Percentiles rank a stretch among this genome's conserved stretches.
These are phyloP conservation scores for Panopea generosa DNA, from an alignment of 2,888 invertebrate species.

Conservation along the genomic window DNA sequence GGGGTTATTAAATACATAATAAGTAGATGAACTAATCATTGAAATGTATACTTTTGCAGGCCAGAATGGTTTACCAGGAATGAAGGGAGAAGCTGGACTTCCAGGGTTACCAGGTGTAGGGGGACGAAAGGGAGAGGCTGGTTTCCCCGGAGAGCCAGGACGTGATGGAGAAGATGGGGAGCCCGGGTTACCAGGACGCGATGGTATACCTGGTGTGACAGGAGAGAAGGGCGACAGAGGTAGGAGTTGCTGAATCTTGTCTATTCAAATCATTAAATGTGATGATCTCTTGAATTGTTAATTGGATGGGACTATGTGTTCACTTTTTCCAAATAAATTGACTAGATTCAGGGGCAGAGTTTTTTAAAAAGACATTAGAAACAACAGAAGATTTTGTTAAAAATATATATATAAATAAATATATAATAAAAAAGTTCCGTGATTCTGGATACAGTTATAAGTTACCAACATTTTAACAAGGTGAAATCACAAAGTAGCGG, in stretches of 20 bases:
- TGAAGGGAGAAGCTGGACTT: slow-evolving; percentile 71
- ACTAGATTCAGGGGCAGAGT: too few relatives aligned
- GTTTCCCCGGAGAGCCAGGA: slow-evolving; percentile 65
- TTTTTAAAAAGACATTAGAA: too few relatives aligned
- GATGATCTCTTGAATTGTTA: not conserved
- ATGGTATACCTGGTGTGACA: slow-evolving; percentile 76
- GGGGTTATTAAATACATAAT: too few relatives aligned
- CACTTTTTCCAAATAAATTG: too few relatives aligned
- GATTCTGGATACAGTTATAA: too few relatives aligned
- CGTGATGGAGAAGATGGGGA: slow-evolving; percentile 66
- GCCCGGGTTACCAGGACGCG: slow-evolving; percentile 68
- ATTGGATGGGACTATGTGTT: too few relatives aligned
- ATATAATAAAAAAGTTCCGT: too few relatives aligned
- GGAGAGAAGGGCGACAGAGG: slow-evolving; percentile 78
- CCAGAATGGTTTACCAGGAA: slow-evolving; percentile 71
- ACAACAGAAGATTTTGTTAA: too few relatives aligned
- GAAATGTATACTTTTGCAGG: slow-evolving; percentile 53
- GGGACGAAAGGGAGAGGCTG: slow-evolving; percentile 67
- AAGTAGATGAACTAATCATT: too few relatives aligned
- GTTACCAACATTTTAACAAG: too few relatives aligned
- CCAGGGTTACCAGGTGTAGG: slow-evolving; percentile 71
- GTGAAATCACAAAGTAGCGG: too few relatives aligned
- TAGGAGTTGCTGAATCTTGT: slow-evolving; percentile 13
- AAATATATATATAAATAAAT: not conserved
- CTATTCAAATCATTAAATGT: too few relatives aligned